Base-by-base conservation (phyloP, 2,113 vertebrate genomes). In the Percopsis transmontana region DNA sequence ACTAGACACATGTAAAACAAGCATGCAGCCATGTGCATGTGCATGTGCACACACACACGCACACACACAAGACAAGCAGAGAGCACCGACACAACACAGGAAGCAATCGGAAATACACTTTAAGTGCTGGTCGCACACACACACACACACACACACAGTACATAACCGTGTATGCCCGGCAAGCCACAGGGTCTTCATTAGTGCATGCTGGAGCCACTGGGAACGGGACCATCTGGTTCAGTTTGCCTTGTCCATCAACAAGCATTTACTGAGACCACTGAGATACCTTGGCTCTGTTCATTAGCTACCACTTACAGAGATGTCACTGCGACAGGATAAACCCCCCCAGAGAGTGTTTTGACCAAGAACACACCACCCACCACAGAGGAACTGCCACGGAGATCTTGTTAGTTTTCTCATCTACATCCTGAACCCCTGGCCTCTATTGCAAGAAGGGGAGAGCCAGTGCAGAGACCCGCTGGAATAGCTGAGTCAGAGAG, bases 51-150 rank as follows among this genome's bases (percentile, higher is more conserved):
- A 55, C 13, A 52, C 15, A 67, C 44, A 56, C 21, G 66, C 20
- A 66, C 45, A 60, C 15, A 21, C 18, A 19, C 38, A 39, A 2
- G 62, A n/a, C 23, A 73, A 71, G 77, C 68, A 75, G 23, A 48
- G 38, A 58, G 23, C 50, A 24, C 19, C 6, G 33, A 66, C 45
- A 68, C 57, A 58, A 62, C 39, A 16, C 50, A 72, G 88, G 85
- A 87, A 88, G 61, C 80, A 84, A 83, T 88, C 87, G 83, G 70
- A 57, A 78, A 80, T 83, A 85, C 78, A 83, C 82, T 78, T 81
- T 81, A 70, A 79, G 19, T 5, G 3, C 50, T 74, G 80, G 70
- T 81, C 42, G 9, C 39, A 58, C 42, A 27, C 50, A 70, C 51
- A 64, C 73, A 54, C 52, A 75, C 41, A 69, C 40, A 56, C 66